Percentiles rank a stretch among this genome's conserved stretches.
phyloP scores from a whole-genome alignment of 2,113 vertebrate species.

The Sinosuthora webbiana region DNA sequence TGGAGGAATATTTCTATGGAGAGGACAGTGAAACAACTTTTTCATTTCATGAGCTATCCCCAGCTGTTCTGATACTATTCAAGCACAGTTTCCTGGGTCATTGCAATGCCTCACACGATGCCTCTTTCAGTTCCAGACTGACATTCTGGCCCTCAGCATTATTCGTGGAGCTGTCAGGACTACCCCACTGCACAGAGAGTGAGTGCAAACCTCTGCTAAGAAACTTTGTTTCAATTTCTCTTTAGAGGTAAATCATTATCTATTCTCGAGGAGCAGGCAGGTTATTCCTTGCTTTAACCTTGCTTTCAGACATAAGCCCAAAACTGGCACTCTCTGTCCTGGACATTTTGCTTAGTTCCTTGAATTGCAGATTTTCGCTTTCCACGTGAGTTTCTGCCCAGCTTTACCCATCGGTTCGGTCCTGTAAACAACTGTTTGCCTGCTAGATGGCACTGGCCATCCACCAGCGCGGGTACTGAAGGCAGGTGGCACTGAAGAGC shows the following conservation, averaged over 20 bases:
- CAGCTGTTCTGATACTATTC: background rate
- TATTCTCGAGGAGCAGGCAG: background rate
- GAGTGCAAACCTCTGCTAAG: background rate
- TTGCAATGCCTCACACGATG: background rate
- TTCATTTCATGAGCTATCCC: background rate
- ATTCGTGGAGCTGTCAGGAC: background rate
- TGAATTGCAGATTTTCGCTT: background rate
- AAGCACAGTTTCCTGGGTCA: background rate
- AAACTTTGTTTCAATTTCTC: background rate
- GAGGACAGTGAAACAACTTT: background rate
- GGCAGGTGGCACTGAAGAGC: constrained; percentile 58
- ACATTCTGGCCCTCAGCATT: background rate
- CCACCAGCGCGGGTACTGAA: constrained; percentile 12
- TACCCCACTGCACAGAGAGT: background rate
- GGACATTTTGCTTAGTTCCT: background rate
- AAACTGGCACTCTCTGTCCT: background rate
- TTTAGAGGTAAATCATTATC: background rate
- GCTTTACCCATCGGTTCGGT: background rate
- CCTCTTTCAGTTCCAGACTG: background rate
- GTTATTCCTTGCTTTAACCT: background rate
- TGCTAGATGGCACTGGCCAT: constrained; percentile 69
- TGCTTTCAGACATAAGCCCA: background rate
- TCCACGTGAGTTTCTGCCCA: background rate
- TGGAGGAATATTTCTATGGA: background rate
- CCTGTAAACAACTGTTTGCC: constrained; percentile 50